Percentiles rank a stretch among this genome's conserved stretches.
Conservation (phyloP, 2,113 vertebrate species). For the Colinus virginianus region DNA sequence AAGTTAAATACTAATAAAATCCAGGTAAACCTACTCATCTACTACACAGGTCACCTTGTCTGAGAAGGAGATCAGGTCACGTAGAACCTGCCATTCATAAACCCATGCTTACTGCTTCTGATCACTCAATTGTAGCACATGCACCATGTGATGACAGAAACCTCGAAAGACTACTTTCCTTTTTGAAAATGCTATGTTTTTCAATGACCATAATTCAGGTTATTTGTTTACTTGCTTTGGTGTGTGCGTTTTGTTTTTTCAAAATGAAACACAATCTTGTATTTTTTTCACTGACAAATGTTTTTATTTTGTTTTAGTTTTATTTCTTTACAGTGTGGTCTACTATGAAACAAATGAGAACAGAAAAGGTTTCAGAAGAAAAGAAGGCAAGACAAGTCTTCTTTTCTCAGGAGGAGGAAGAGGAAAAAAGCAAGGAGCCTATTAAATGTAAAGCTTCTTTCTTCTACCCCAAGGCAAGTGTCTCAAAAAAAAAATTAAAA, state of each 20-base stretch:
- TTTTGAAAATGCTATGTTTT: neutral
- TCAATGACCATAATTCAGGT: neutral
- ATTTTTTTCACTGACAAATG: neutral
- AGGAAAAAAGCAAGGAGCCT: fast-evolving
- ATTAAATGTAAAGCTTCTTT: neutral
- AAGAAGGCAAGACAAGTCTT: neutral
- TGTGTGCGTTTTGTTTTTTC: neutral
- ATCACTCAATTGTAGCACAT: neutral
- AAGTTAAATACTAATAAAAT: neutral
- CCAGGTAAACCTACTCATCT: neutral
- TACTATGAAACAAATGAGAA: neutral
- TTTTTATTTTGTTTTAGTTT: neutral
- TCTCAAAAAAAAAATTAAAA: fast-evolving
- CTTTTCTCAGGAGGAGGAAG: neutral
- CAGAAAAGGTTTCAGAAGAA: neutral
- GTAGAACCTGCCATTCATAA: neutral
- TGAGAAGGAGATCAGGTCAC: neutral
- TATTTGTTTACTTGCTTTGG: neutral
- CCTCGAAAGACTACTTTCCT: neutral
- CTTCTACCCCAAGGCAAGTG: neutral
- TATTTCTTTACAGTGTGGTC: neutral
- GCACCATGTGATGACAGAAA: neutral
- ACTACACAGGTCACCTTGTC: neutral
- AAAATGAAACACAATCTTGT: neutral
- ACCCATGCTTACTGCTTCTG: neutral